A percentile compares a stretch with the other conserved stretches of the same genome.
These are phyloP conservation scores for Hylomyscus alleni DNA, from an alignment of 2,797 vertebrate genomes.

Conservation along the genomic window DNA sequence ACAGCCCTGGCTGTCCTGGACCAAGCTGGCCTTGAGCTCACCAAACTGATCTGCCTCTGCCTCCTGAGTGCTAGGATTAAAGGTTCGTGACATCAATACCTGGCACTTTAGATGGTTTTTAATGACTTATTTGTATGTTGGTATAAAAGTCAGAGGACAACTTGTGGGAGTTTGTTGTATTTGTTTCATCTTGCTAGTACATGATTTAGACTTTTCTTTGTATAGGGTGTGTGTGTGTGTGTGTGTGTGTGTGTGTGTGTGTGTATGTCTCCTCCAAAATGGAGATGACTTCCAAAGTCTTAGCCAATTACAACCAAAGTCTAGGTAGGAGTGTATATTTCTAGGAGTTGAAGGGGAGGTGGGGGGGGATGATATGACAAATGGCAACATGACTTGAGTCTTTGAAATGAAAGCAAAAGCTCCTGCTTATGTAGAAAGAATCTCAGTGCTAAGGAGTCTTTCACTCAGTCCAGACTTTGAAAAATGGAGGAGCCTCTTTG, in stretches of 20 bases:
- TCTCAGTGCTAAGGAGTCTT: background rate
- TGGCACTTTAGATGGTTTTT: background rate
- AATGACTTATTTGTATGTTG: background rate
- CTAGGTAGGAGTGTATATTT: background rate
- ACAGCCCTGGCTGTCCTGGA: background rate
- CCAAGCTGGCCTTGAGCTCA: background rate
- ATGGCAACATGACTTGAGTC: background rate
- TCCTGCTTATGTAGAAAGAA: background rate
- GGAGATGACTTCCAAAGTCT: background rate
- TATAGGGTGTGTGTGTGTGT: too few species aligned
- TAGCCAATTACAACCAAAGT: background rate
- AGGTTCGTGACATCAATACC: background rate
- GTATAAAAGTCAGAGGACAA: background rate
- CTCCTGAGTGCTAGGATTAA: background rate
- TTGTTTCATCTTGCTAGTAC: background rate
- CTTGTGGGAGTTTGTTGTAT: background rate
- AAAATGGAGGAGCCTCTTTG: background rate
- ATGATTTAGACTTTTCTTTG: background rate
- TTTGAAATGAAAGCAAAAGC: conserved; percentile 10
- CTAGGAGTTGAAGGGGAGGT: background rate
- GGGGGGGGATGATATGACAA: background rate
- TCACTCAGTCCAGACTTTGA: background rate
- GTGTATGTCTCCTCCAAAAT: background rate
- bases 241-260: too few species aligned
- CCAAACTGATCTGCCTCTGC: background rate